Conservation (phyloP, 2,888 invertebrate genomes). For the Limnephilus marmoratus region DNA sequence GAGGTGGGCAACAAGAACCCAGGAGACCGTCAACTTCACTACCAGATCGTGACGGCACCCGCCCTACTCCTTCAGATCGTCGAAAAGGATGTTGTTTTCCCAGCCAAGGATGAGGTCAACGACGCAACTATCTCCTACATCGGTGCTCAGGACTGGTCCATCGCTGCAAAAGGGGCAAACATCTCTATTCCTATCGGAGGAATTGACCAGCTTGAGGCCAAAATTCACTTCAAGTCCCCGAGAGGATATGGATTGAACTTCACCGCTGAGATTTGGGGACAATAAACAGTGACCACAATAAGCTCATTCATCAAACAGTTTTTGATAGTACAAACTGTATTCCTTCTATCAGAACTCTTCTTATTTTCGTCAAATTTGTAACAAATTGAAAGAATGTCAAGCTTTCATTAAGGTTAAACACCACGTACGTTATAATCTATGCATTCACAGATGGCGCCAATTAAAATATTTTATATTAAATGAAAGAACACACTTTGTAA, state of each 20-base stretch:
- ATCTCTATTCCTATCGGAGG: slow-evolving; percentile 71
- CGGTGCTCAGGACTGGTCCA: slow-evolving; percentile 71
- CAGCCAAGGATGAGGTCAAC: slow-evolving; percentile 58
- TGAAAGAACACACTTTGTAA: no score
- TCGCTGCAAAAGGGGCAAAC: slow-evolving; percentile 73
- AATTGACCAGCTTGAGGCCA: slow-evolving; percentile 69
- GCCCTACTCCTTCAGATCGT: slow-evolving; percentile 68
- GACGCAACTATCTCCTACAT: slow-evolving; percentile 70
- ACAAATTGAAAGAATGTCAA: not conserved
- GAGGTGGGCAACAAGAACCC: slow-evolving; percentile 66
- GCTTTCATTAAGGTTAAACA: no score
- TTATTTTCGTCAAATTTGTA: not conserved
- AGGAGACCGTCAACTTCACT: slow-evolving; percentile 67
- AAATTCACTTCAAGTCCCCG: slow-evolving; percentile 73
- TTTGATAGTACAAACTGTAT: not conserved
- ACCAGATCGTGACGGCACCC: slow-evolving; percentile 68
- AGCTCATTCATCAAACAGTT: not conserved
- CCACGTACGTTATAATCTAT: no score
- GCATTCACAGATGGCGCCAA: no score
- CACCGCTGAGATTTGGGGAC: slow-evolving; percentile 71
- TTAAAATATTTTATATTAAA: no score
- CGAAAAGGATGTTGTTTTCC: slow-evolving; percentile 67
- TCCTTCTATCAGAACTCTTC: not conserved
- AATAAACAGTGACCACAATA: slow-evolving; percentile 26
- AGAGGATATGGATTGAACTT: slow-evolving; percentile 73